Percentiles rank a stretch among this genome's conserved stretches.
These are phyloP conservation scores for Gobius niger DNA, from an alignment of 2,113 vertebrate species.

Conservation along the genomic window DNA sequence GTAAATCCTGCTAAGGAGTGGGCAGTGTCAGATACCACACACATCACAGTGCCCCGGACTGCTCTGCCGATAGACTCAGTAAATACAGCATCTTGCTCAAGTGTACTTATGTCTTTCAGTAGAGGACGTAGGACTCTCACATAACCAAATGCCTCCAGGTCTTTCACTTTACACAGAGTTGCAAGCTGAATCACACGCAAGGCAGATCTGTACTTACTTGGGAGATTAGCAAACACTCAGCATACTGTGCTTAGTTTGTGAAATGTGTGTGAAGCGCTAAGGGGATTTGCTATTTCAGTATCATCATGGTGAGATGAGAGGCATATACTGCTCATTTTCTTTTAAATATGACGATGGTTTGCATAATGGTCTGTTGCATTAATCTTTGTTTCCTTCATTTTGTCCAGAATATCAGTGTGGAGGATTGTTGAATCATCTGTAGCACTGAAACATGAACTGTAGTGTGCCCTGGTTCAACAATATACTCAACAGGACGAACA, in stretches of 20 bases:
- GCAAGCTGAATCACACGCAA: slow-evolving; percentile 19
- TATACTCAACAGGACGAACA: too few species aligned
- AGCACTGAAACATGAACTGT: too few species aligned
- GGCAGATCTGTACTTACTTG: slow-evolving; percentile 19
- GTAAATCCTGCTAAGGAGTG: slow-evolving; percentile 8
- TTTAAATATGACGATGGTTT: background rate
- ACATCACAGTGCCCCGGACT: slow-evolving; percentile 17
- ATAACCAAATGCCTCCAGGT: slow-evolving; percentile 20
- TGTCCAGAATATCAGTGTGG: too few species aligned
- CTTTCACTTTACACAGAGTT: slow-evolving; percentile 15
- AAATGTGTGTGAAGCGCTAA: slow-evolving; percentile 31
- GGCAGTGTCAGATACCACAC: background rate
- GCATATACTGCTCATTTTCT: background rate
- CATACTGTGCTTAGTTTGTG: slow-evolving; percentile 40
- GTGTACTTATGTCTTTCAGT: slow-evolving; percentile 28
- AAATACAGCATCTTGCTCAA: slow-evolving; percentile 31
- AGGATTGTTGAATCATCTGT: too few species aligned
- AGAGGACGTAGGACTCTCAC: slow-evolving; percentile 28
- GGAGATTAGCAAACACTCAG: slow-evolving; percentile 39
- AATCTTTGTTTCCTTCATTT: too few species aligned
- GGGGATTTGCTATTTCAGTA: background rate
- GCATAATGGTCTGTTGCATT: too few species aligned
- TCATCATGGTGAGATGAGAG: background rate
- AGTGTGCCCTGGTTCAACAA: too few species aligned
- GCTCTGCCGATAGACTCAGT: slow-evolving; percentile 33